These are phyloP conservation scores for Todus mexicanus DNA, from an alignment of 2,797 vertebrate genomes.

Conservation along the genomic window DNA sequence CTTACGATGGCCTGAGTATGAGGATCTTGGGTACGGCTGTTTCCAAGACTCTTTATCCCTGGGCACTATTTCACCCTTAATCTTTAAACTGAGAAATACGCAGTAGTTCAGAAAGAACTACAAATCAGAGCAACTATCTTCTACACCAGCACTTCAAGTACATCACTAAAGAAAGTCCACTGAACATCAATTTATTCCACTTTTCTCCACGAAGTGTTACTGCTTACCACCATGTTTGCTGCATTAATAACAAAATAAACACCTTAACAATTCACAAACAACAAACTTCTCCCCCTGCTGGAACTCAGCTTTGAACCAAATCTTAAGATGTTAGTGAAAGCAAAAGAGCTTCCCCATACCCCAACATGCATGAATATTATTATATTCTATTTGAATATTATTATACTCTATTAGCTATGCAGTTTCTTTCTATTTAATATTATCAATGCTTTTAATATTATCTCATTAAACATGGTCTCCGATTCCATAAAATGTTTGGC, in stretches of 20 bases:
- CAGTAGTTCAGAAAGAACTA: not conserved
- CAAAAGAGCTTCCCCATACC: not conserved
- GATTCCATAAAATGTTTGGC: not conserved
- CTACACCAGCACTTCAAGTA: not conserved
- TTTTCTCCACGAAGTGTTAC: not conserved
- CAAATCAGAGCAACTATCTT: not conserved
- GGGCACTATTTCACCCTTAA: not conserved
- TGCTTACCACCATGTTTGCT: not conserved
- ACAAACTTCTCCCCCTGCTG: not conserved
- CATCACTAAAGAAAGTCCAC: not conserved
- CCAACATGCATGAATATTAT: not conserved
- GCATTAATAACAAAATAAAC: not conserved
- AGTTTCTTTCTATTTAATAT: not conserved
- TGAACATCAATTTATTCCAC: not conserved
- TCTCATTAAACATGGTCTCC: not conserved
- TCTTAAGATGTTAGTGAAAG: not conserved
- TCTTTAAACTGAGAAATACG: not conserved
- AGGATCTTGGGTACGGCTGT: not conserved
- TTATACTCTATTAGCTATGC: not conserved
- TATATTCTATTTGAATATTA: not conserved
- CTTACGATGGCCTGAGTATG: fast-evolving
- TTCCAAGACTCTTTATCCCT: not conserved
- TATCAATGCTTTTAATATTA: not conserved
- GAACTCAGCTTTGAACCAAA: not conserved
- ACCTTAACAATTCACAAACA: not conserved